A percentile compares a stretch with the other conserved stretches of the same genome.
Conservation (phyloP, 1,140 invertebrate genomes). For the Araneus ventricosus region DNA sequence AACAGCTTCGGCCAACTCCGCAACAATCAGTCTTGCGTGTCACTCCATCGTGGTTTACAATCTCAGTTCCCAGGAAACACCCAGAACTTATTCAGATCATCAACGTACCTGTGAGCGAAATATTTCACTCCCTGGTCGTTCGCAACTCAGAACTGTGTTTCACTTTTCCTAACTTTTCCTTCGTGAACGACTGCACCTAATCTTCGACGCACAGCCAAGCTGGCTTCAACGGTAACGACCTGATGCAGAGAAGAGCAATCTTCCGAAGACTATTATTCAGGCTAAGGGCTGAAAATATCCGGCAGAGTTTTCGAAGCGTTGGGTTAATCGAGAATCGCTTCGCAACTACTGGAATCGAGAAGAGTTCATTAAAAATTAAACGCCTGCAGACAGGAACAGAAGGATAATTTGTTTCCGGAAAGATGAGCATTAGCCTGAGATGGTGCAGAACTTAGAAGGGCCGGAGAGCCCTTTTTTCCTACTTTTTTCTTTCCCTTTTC, state of each 20-base stretch:
- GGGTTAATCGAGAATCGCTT: constrained; percentile 65
- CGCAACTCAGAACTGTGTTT: constrained; percentile 1
- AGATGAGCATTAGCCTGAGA: constrained; percentile 51
- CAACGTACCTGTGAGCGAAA: background rate
- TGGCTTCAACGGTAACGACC: constrained; percentile 34
- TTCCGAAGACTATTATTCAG: constrained; percentile 14
- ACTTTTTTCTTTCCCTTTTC: background rate
- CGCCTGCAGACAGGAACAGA: constrained; percentile 26
- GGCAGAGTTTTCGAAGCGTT: constrained; percentile 41
- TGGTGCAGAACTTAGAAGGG: constrained; percentile 30
- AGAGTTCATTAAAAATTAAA: constrained; percentile 70
- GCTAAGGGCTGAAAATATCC: constrained; percentile 39
- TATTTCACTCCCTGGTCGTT: background rate
- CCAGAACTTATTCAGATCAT: background rate
- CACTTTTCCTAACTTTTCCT: background rate
- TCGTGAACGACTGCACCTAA: background rate
- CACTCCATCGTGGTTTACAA: too few relatives aligned
- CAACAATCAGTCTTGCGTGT: background rate
- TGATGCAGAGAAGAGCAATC: background rate
- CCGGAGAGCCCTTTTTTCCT: background rate
- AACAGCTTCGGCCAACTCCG: background rate
- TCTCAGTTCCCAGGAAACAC: background rate
- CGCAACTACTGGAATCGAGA: constrained; percentile 50
- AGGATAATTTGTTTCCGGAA: constrained; percentile 56
- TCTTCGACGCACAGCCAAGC: background rate